Evolutionary conservation across 1,140 invertebrate species (phyloP), one percentile per base, ranked within the genome.

Genomic region (Homalodisca vitripennis): DNA sequence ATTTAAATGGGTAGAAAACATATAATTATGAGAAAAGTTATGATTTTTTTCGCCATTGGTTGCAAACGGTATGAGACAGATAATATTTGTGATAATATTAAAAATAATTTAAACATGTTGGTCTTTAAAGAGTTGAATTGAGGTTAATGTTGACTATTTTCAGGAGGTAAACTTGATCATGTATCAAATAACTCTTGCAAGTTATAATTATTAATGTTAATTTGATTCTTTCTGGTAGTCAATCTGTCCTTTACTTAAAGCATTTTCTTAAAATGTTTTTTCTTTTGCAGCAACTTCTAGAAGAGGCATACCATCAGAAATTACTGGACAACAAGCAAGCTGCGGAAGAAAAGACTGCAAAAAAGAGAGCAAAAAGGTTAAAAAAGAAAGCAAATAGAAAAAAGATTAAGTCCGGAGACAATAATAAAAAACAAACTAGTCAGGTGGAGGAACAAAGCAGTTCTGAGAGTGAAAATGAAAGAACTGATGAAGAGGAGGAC

Each of bases 251-350:
- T 57, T 46, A 12, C 6, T 22, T 60, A 27, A 55, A 67, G 1
- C 20, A 62, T 26, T 30, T 67, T 70, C 26, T 67, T 26, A 30
- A 46, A 32, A 62, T 6, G 68, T 64, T 66, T 57, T 70, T 67
- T 67, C 67, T 67, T 74, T 81, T 81, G 32, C 73, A 91, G 85
- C 94, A 97, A 81, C 84, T 88, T 67, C 78, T 90, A 31, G 93
- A 98, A 80, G 85, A 88, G 26, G 91, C 91, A 70, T 98, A 92
- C 81, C 88, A 91, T 71, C 77, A 82, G 60, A 96, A 92, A 81
- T 76, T 97, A 6, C 89, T 93, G 79, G 85, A 92, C 74, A 95
- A 97, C 76, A 87, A 87, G 77, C 85, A 78, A 73, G 78, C 80
- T 73, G 88, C 91, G 27, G 93, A 96, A 75, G 87, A 92, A 76